phyloP scores from a whole-genome alignment of 2,113 vertebrate genomes.

The Lucifuga dentata region DNA sequence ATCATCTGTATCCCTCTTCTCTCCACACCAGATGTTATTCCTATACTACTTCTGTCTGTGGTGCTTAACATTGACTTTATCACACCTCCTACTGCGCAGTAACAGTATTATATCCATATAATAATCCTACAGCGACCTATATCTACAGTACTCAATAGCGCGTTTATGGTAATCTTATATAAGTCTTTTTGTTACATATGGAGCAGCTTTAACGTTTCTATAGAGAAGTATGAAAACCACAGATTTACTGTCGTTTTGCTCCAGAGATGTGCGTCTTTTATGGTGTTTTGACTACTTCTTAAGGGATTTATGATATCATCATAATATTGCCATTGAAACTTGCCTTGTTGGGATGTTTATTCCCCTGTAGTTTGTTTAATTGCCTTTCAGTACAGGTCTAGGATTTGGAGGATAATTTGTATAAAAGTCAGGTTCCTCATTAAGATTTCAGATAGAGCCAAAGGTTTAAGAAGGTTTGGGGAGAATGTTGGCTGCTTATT shows the following conservation, averaged over 20 bases:
- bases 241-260: too few species aligned
- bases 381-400: constrained; percentile 8
- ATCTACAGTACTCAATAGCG: background rate
- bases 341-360: background rate
- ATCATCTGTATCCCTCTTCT: too few species aligned
- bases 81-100: too few species aligned
- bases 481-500: too few species aligned
- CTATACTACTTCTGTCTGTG: background rate
- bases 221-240: too few species aligned
- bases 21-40: background rate
- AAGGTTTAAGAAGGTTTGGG: constrained; percentile 21
- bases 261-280: too few species aligned
- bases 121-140: background rate
- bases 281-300: too few species aligned
- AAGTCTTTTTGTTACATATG: too few species aligned
- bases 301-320: background rate
- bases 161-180: background rate
- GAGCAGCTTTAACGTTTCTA: too few species aligned
- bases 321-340: constrained; percentile 17
- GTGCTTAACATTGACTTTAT: background rate
- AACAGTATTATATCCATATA: background rate
- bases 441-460: background rate
- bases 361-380: constrained; percentile 17
- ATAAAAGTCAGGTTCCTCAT: background rate
- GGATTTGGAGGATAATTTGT: background rate